Conservation (phyloP, 30 jellyfish, hydroid and myxozoan species). For the Nemopilema nomurai region DNA sequence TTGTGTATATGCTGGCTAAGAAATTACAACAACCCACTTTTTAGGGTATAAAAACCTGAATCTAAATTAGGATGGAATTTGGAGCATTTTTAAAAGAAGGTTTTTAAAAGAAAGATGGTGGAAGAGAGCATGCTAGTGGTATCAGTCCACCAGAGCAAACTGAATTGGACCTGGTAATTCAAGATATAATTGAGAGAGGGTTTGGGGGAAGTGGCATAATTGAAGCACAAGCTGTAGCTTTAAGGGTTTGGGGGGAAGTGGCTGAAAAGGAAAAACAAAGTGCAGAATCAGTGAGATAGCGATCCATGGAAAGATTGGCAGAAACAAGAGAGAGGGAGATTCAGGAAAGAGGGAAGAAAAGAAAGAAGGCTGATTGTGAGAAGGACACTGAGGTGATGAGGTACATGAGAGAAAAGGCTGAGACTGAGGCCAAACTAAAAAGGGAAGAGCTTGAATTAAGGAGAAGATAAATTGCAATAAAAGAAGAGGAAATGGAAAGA, state of each 20-base stretch:
- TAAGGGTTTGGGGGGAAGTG: background rate
- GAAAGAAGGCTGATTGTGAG: background rate
- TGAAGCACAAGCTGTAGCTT: background rate
- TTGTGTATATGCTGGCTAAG: no score
- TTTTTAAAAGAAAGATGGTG: background rate
- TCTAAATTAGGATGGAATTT: no score
- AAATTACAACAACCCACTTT: no score
- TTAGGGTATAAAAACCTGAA: no score
- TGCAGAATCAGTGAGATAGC: background rate
- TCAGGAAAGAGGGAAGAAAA: background rate
- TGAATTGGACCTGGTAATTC: background rate
- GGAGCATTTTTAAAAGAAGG: background rate
- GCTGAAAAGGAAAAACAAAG: background rate
- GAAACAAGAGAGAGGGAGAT: background rate
- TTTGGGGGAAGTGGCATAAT: no score
- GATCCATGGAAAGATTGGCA: background rate
- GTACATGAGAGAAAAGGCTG: background rate
- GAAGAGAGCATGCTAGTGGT: background rate
- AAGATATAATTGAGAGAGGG: background rate
- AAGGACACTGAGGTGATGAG: background rate
- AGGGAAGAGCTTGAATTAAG: background rate
- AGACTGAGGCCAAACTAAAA: background rate
- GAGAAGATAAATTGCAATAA: background rate
- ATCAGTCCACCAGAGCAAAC: background rate
- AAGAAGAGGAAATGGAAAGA: background rate